A percentile compares a stretch with the other conserved stretches of the same genome.
Conservation (phyloP, 2,797 vertebrate species). For the Zalophus californianus region DNA sequence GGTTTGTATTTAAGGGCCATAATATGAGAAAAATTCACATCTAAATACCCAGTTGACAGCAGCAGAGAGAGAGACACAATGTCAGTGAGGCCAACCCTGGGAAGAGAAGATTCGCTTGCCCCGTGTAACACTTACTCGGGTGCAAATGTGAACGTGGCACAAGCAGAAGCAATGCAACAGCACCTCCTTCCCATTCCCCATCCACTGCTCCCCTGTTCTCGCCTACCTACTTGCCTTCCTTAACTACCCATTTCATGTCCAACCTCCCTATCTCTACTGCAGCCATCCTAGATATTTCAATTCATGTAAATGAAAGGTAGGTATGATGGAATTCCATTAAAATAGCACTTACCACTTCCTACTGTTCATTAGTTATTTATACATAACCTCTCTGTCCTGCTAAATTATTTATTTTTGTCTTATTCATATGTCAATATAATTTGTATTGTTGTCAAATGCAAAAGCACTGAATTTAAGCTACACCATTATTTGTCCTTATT, state of each 20-base stretch:
- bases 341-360: slow-evolving; percentile 36
- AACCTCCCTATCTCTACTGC: not conserved
- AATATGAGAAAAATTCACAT: not conserved
- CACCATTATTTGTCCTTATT: not conserved
- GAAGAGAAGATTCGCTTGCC: not conserved
- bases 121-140: not conserved
- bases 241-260: not conserved
- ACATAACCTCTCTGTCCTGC: slow-evolving; percentile 40
- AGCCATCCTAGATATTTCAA: not conserved
- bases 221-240: not conserved
- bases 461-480: slow-evolving; percentile 31
- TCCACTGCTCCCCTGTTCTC: not conserved
- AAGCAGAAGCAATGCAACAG: too few relatives aligned
- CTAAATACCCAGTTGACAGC: not conserved
- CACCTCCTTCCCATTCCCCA: not conserved
- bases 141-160: fast-evolving
- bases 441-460: not conserved
- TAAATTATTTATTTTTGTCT: slow-evolving; percentile 56
- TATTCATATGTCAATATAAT: slow-evolving; percentile 13
- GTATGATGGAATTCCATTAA: slow-evolving; percentile 1
- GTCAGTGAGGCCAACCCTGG: not conserved
- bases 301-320: slow-evolving; percentile 41
- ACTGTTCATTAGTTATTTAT: slow-evolving; percentile 52
- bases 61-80: not conserved
- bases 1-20: not conserved